Percentiles rank a stretch among this genome's conserved stretches.
Evolutionary conservation across 53 echinoderm and acorn worm species (phyloP).

Genomic region (Patiria pectinifera): DNA sequence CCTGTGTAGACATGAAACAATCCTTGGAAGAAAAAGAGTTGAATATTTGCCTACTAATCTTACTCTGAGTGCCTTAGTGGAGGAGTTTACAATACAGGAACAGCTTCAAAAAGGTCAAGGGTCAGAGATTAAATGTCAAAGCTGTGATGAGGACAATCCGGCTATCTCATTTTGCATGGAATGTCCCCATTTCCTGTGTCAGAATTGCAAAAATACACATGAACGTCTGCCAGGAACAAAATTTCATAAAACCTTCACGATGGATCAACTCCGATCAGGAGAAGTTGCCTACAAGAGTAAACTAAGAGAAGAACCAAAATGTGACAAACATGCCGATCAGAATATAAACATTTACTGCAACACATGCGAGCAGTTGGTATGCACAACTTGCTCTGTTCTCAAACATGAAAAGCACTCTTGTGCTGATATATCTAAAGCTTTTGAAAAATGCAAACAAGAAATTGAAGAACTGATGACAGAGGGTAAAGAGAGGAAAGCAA

Average conservation of each 20-base stretch:
- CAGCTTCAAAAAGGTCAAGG: not conserved
- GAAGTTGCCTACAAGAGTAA: not conserved
- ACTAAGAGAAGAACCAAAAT: not conserved
- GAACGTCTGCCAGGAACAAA: conserved; percentile 19
- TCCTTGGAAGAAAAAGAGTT: not conserved
- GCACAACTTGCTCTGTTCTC: not conserved
- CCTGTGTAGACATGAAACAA: conserved; percentile 35
- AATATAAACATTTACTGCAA: conserved; percentile 5
- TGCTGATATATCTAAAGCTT: not conserved
- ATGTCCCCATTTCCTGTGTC: not conserved
- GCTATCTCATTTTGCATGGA: not conserved
- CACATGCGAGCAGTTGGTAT: conserved; percentile 36
- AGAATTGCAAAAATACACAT: conserved; percentile 35
- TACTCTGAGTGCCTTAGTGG: not conserved
- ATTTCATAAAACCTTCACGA: not conserved
- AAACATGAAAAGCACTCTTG: not conserved
- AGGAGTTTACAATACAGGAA: conserved; percentile 10
- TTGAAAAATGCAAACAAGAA: conserved; percentile 6
- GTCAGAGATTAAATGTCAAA: conserved; percentile 8
- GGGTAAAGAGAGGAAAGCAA: not conserved
- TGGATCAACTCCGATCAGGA: not conserved
- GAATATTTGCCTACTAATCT: not conserved
- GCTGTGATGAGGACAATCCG: not conserved
- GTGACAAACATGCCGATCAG: conserved; percentile 16
- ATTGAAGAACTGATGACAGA: not conserved